Conservation (phyloP, 2,888 invertebrate genomes). For the Caenorhabditis virilis region DNA sequence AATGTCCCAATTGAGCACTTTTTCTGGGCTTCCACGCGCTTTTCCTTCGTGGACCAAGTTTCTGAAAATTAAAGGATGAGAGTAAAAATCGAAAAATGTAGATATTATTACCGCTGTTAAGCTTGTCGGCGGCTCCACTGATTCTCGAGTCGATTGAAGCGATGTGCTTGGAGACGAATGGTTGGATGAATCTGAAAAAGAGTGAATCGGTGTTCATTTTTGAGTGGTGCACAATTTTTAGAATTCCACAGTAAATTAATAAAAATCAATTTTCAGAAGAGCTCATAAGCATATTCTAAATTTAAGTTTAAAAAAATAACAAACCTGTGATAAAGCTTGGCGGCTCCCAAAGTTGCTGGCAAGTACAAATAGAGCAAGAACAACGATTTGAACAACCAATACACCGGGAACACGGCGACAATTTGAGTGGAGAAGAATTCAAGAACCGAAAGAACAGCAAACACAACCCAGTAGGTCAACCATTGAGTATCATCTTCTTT, state of each 20-base stretch:
- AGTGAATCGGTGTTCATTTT: not conserved
- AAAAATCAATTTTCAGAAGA: no score
- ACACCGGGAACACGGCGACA: slow-evolving; percentile 84
- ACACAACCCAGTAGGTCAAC: slow-evolving; percentile 91
- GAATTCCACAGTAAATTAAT: not conserved
- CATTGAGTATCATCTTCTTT: slow-evolving; percentile 77
- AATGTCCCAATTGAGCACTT: no score
- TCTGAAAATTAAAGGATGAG: no score
- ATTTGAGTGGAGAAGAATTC: slow-evolving; percentile 90
- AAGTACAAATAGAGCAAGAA: slow-evolving; percentile 72
- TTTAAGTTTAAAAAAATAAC: no score
- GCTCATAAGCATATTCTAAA: no score
- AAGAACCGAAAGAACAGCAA: slow-evolving; percentile 86
- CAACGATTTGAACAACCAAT: slow-evolving; percentile 72
- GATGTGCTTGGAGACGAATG: slow-evolving; percentile 70
- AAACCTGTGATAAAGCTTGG: slow-evolving; percentile 69
- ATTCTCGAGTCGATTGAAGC: slow-evolving; percentile 35
- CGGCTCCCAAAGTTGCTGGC: slow-evolving; percentile 71
- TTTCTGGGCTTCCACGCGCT: no score
- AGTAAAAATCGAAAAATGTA: slow-evolving; percentile 13
- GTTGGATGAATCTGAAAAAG: slow-evolving; percentile 69
- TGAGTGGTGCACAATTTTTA: not conserved
- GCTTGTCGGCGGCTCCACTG: slow-evolving; percentile 35
- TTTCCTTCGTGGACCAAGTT: slow-evolving; percentile 40
- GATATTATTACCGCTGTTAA: slow-evolving; percentile 28